Conservation (phyloP, 2,888 invertebrate species). For the Villa cingulata region DNA sequence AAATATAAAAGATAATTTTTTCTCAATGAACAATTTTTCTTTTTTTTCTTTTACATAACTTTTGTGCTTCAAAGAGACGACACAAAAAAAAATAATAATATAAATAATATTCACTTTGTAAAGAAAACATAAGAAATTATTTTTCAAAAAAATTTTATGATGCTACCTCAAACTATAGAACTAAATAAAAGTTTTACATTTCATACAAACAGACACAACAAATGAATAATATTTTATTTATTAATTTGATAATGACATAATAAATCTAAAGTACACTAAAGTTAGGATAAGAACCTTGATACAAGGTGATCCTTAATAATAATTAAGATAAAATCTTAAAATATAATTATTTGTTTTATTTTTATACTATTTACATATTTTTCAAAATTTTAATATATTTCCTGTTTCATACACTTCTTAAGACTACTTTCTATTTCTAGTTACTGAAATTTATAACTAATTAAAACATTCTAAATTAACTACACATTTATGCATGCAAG, state of each 20-base stretch:
- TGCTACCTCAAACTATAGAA: not conserved
- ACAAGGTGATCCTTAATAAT: slow-evolving; percentile 27
- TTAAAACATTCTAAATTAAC: not conserved
- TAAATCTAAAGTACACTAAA: not conserved
- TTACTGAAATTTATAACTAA: too few species aligned
- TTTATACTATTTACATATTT: not conserved
- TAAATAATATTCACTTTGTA: not conserved
- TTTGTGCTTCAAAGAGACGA: too few species aligned
- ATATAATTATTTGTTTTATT: not conserved
- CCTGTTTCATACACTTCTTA: not conserved
- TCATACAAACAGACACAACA: not conserved
- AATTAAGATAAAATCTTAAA: not conserved
- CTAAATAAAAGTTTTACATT: not conserved
- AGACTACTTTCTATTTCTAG: too few species aligned
- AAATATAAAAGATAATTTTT: too few species aligned
- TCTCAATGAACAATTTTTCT: too few species aligned
- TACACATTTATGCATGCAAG: too few species aligned
- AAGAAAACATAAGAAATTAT: too few species aligned
- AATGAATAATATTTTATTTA: not conserved
- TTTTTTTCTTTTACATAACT: not conserved
- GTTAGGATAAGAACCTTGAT: slow-evolving; percentile 31
- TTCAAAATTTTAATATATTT: not conserved
- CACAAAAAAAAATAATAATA: too few species aligned
- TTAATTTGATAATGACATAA: too few species aligned
- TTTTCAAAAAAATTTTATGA: too few species aligned